phyloP scores from a whole-genome alignment of 1,140 invertebrate genomes.

The Zaprionus kolodkinae region DNA sequence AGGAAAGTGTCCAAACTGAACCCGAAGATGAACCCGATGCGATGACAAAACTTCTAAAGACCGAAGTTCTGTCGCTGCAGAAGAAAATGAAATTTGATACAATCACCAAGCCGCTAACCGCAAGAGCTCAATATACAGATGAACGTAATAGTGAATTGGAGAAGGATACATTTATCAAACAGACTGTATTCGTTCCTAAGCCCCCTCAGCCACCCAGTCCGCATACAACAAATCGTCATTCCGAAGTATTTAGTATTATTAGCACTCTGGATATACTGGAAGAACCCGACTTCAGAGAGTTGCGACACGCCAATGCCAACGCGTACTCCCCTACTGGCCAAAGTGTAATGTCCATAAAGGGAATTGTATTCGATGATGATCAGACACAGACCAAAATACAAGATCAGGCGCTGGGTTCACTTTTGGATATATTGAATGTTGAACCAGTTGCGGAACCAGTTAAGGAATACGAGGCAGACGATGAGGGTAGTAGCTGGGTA shows the following conservation, averaged over 20 bases:
- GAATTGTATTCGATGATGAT: conserved; percentile 13
- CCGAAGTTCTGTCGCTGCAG: conserved; percentile 32
- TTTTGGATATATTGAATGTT: neutral
- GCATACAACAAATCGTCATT: no score
- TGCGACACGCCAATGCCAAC: no score
- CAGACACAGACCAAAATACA: neutral
- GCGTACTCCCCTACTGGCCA: no score
- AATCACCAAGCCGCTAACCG: conserved; percentile 31
- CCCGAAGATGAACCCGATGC: neutral
- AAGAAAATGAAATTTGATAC: conserved; percentile 45
- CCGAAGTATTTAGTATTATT: conserved; percentile 9
- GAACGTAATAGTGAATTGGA: neutral
- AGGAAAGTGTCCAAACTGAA: neutral
- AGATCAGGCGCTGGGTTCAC: conserved; percentile 19
- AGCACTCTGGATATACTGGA: conserved; percentile 25
- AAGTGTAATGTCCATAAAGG: neutral
- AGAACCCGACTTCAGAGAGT: neutral
- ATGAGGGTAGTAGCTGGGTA: conserved; percentile 25
- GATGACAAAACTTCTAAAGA: neutral
- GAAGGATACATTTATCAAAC: neutral
- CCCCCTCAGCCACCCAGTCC: no score
- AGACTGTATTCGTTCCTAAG: neutral
- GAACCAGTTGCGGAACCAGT: neutral
- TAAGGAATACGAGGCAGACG: conserved; percentile 37
- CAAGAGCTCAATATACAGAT: neutral